Percentiles rank a stretch among this genome's conserved stretches.
Evolutionary conservation across 37 sponge, comb jelly and placozoan genomes (phyloP).

Genomic region (Hexactinellida sp.): DNA sequence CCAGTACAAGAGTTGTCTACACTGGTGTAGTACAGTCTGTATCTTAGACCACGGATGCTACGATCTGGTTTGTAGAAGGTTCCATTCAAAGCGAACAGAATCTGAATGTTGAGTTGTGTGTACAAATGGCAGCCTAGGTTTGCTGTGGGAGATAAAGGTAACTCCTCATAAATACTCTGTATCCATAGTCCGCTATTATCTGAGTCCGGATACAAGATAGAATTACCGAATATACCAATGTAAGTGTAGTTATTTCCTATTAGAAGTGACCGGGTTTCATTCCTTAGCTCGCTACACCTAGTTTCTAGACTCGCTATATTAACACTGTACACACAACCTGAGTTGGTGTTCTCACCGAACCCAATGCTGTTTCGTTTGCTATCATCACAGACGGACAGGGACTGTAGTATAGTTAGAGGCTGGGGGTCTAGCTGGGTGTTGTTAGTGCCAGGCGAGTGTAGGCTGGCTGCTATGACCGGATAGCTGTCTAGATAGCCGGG

Average conservation of each 20-base stretch:
- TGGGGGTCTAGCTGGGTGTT: not conserved
- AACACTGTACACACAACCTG: not conserved
- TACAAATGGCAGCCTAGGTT: not conserved
- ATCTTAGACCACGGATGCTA: not conserved
- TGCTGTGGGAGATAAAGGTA: not conserved
- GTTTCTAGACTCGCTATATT: not conserved
- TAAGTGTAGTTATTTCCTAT: not conserved
- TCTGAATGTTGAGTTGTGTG: not conserved
- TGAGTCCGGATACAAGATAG: not conserved
- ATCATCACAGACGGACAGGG: not conserved
- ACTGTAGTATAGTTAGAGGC: not conserved
- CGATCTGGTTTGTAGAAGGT: not conserved
- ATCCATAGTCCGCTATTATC: not conserved
- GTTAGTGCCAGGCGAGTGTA: not conserved
- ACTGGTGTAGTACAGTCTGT: not conserved
- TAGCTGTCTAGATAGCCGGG: not conserved
- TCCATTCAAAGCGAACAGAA: not conserved
- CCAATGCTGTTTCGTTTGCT: not conserved
- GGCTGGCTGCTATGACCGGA: not conserved
- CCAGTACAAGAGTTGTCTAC: not conserved
- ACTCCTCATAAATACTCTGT: not conserved
- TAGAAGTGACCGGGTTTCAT: slow-evolving; percentile 6
- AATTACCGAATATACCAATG: not conserved
- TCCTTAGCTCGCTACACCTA: not conserved
- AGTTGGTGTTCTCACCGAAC: not conserved